These are phyloP conservation scores for Chionomys nivalis DNA, from an alignment of 2,113 vertebrate genomes.

Conservation along the genomic window DNA sequence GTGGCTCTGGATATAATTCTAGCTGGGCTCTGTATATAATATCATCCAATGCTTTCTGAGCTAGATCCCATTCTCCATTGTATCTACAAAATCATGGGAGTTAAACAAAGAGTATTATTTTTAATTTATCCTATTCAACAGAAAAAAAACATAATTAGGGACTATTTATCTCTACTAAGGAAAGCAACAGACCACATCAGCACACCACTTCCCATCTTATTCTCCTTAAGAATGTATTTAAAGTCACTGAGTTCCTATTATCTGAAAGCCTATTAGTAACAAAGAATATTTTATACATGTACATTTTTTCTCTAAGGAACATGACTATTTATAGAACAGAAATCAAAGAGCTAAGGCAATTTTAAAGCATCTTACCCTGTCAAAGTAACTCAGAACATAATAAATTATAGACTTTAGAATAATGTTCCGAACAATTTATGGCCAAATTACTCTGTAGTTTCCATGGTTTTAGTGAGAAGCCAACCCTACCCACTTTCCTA, in stretches of 20 bases:
- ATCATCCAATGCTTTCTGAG: conserved; percentile 97
- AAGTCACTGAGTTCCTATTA: conserved; percentile 43
- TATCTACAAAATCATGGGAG: conserved; percentile 88
- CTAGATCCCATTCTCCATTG: conserved; percentile 96
- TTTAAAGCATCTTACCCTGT: conserved; percentile 66
- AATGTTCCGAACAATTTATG: conserved; percentile 62
- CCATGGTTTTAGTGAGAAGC: conserved; percentile 50
- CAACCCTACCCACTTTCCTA: neutral
- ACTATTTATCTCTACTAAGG: conserved; percentile 18
- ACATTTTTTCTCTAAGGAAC: conserved; percentile 70
- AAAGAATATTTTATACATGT: conserved; percentile 66
- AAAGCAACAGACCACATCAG: conserved; percentile 43
- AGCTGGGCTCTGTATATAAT: conserved; percentile 96
- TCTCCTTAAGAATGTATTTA: conserved; percentile 20
- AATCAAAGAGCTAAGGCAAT: conserved; percentile 62
- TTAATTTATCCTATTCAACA: conserved; percentile 54
- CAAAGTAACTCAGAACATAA: conserved; percentile 62
- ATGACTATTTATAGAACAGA: conserved; percentile 68
- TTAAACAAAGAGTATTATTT: conserved; percentile 45
- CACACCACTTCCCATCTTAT: conserved; percentile 52
- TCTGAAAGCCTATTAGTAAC: conserved; percentile 38
- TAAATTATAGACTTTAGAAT: conserved; percentile 48
- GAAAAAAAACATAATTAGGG: conserved; percentile 20
- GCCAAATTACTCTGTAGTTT: conserved; percentile 46
- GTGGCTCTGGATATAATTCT: conserved; percentile 96